Evolutionary conservation across 1,140 invertebrate species (phyloP), one percentile per base, ranked within the genome.

Genomic region (Euwallacea fornicatus): DNA sequence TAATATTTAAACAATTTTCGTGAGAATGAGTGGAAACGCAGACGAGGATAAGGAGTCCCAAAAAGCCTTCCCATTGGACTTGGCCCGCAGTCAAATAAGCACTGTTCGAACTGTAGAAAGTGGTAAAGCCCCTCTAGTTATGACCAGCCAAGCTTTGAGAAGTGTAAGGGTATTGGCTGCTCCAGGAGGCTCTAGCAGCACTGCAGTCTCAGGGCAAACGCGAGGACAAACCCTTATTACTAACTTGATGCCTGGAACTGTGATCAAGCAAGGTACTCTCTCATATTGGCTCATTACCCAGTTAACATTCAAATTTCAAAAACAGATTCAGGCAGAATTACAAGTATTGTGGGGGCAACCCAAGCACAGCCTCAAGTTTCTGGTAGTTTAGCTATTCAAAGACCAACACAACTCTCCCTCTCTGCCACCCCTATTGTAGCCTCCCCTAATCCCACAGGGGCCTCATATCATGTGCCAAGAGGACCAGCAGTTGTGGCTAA

Each of bases 401-500:
- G 81, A 58, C 76, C 80, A 13, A 60, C 77, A 42, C 80, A 81
- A 74, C 78, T 82, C 15, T 78, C 80, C n/a, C 68, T 81, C n/a
- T 75, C 77, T 15, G 74, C 77, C 15, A 58, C 75, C 47, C 77
- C 15, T 11, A 58, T 66, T 16, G 73, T 79, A 8, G 72, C 77
- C 11, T 60, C 77, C 7, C 75, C 76, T 55, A 74, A 63, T 66
- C 65, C 74, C 7, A 59, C 69, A 56, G 77, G 77, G 61, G 74
- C 77, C 1, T 74, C 79, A 10, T 81, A 79, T 67, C 81, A 82
- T 75, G 79, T 82, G 8, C 81, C 81, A 7, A 73, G 81, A 62
- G 81, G 81, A 41, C 78, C 81, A 15, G 78, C 81, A 42, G 81
- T 81, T 62, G 81, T 81, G 2, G 81, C 81, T 7, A 82, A 82